phyloP scores from a whole-genome alignment of 2,113 vertebrate genomes.

The Dasyprocta punctata region DNA sequence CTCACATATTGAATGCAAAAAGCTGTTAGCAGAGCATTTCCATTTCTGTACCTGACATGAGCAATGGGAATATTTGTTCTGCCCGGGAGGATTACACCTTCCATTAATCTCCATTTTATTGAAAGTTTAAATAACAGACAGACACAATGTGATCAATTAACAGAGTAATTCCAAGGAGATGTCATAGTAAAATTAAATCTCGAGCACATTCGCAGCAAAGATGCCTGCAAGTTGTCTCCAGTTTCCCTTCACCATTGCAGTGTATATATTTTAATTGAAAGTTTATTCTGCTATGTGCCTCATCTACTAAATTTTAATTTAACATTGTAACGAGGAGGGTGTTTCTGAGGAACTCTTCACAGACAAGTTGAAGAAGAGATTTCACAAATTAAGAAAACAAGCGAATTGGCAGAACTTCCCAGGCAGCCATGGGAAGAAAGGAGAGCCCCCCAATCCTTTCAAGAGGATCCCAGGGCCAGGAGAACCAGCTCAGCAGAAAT shows the following conservation, averaged over 20 bases:
- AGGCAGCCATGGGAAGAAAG: background rate
- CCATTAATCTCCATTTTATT: slow-evolving; percentile 89
- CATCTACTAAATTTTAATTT: slow-evolving; percentile 84
- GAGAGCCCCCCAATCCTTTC: background rate
- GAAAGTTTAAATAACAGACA: slow-evolving; percentile 91
- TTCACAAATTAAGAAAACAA: slow-evolving; percentile 68
- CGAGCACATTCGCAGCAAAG: slow-evolving; percentile 71
- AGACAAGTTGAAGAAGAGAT: slow-evolving; percentile 61
- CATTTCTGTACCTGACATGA: slow-evolving; percentile 84
- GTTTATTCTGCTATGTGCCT: slow-evolving; percentile 84
- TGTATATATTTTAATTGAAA: slow-evolving; percentile 85
- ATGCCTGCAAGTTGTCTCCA: slow-evolving; percentile 79
- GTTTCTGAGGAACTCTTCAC: slow-evolving; percentile 69
- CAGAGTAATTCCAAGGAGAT: slow-evolving; percentile 86
- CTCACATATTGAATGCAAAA: slow-evolving; percentile 80
- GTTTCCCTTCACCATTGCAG: slow-evolving; percentile 77
- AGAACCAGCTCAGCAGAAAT: background rate
- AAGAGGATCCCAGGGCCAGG: background rate
- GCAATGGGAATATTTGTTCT: slow-evolving; percentile 88
- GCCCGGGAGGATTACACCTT: slow-evolving; percentile 87
- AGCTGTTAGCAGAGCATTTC: slow-evolving; percentile 80
- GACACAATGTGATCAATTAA: slow-evolving; percentile 89
- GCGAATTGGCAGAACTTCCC: background rate
- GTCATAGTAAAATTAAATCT: slow-evolving; percentile 86
- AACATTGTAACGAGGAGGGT: slow-evolving; percentile 77